These are phyloP conservation scores for Amphiduros pacificus DNA, from an alignment of 2,888 invertebrate genomes.

Conservation along the genomic window DNA sequence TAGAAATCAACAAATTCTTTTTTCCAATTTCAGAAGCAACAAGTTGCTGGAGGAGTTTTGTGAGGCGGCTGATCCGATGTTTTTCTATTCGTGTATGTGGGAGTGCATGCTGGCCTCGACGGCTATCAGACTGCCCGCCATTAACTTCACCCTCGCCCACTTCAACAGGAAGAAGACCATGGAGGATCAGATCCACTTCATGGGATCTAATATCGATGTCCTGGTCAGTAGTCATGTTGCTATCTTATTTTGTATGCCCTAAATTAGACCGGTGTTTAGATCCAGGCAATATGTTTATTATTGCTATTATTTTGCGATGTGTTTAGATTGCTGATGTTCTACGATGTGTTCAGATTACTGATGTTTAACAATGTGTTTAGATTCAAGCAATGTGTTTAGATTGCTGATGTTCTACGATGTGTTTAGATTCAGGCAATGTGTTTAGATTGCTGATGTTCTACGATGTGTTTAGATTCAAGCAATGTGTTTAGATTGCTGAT, in stretches of 20 bases:
- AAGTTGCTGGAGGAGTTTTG: conserved; percentile 71
- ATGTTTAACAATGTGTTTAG: too few species aligned
- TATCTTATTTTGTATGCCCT: background rate
- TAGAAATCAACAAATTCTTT: too few species aligned
- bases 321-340: too few species aligned
- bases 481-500: too few species aligned
- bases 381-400: too few species aligned
- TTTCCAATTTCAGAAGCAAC: conserved; percentile 22
- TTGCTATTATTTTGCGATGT: background rate
- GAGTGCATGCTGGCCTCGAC: conserved; percentile 81
- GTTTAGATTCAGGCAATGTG: too few species aligned
- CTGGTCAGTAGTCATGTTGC: conserved; percentile 72
- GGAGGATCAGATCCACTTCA: conserved; percentile 80
- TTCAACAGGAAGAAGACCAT: conserved; percentile 77
- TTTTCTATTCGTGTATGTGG: conserved; percentile 88
- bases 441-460: too few species aligned
- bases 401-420: too few species aligned
- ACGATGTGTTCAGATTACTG: too few species aligned
- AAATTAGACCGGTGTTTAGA: background rate
- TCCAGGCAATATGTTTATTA: too few species aligned
- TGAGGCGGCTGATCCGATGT: conserved; percentile 74
- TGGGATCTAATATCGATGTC: conserved; percentile 81
- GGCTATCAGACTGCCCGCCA: conserved; percentile 78
- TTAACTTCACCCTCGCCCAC: conserved; percentile 77
- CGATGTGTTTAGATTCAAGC: too few species aligned